Conservation (phyloP, 2,888 invertebrate genomes). For the Euplagia quadripunctaria region DNA sequence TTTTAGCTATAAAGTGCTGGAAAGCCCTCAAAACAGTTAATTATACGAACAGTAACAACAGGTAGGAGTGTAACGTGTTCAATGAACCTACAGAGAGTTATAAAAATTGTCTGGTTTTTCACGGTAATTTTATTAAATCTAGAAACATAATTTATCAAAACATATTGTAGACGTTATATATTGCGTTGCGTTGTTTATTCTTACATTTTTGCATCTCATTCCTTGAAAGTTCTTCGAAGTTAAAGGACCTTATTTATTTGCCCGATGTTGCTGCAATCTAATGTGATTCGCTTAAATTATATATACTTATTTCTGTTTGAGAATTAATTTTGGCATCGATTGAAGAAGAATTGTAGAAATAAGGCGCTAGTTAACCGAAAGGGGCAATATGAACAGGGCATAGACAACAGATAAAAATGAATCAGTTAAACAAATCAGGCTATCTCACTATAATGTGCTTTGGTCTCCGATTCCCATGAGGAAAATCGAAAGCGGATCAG, state of each 20-base stretch:
- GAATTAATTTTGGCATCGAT: not conserved
- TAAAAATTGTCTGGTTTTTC: not conserved
- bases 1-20: too few relatives aligned
- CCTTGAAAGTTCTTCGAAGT: not conserved
- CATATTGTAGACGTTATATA: too few relatives aligned
- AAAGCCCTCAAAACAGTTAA: too few relatives aligned
- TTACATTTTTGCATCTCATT: too few relatives aligned
- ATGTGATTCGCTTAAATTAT: not conserved
- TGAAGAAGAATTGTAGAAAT: not conserved
- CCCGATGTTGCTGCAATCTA: not conserved
- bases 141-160: not conserved
- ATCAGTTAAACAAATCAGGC: not conserved
- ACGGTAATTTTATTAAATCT: not conserved
- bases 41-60: too few relatives aligned
- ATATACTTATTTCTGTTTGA: not conserved
- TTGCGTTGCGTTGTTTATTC: not conserved
- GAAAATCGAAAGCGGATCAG: not conserved
- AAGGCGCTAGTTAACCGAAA: not conserved
- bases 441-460: not conserved
- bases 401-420: not conserved
- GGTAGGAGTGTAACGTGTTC: too few relatives aligned
- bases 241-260: too few relatives aligned
- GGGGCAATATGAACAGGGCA: not conserved
- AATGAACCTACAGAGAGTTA: too few relatives aligned
- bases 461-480: not conserved